Conservation (phyloP, 1,140 invertebrate genomes). For the Lordiphosa mommai region DNA sequence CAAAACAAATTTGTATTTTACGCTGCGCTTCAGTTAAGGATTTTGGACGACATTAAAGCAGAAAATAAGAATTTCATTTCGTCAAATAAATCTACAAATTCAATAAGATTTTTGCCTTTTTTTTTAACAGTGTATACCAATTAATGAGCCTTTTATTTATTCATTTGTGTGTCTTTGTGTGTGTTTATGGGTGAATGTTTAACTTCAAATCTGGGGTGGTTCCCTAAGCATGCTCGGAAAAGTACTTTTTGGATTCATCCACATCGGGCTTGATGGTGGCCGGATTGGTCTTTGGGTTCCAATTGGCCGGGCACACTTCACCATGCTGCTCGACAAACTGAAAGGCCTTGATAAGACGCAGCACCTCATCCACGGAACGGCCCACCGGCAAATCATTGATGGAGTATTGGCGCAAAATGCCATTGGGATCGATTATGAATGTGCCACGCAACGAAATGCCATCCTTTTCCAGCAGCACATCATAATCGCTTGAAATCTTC, state of each 20-base stretch:
- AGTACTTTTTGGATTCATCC: constrained; percentile 89
- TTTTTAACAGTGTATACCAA: no score
- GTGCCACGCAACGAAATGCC: constrained; percentile 92
- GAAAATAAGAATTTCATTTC: background rate
- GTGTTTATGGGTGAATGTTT: constrained; percentile 31
- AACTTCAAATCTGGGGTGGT: constrained; percentile 8
- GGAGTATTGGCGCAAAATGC: constrained; percentile 89
- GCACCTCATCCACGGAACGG: constrained; percentile 93
- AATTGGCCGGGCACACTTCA: constrained; percentile 94
- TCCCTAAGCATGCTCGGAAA: constrained; percentile 83
- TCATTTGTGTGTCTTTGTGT: constrained; percentile 19
- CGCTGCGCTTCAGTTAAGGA: constrained; percentile 25
- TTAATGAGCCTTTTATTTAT: background rate
- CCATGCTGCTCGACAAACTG: constrained; percentile 96
- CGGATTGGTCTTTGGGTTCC: constrained; percentile 87
- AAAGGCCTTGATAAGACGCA: constrained; percentile 94
- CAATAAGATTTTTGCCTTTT: no score
- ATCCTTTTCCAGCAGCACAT: constrained; percentile 90
- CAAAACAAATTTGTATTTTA: constrained; percentile 44
- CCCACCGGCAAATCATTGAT: constrained; percentile 96
- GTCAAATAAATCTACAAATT: no score
- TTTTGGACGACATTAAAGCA: constrained; percentile 22
- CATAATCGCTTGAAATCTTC: constrained; percentile 91
- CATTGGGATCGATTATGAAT: constrained; percentile 84
- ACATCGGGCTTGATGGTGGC: constrained; percentile 92